phyloP scores from a whole-genome alignment of 2,888 invertebrate species.

The Metopia argyrocephala region DNA sequence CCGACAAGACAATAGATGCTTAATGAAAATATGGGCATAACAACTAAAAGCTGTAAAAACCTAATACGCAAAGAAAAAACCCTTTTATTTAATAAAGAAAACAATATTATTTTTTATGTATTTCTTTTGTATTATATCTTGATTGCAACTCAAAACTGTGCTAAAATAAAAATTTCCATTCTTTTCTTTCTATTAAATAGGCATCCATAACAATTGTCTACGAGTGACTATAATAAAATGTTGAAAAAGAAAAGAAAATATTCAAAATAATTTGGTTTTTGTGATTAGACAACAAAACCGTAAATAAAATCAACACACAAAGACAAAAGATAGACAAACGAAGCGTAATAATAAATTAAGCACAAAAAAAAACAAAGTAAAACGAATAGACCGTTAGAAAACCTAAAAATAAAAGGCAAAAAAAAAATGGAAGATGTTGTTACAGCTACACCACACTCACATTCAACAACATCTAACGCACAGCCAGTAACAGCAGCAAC shows the following conservation, averaged over 20 bases:
- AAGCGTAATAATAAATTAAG: neutral
- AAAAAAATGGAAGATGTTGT: slow-evolving; percentile 58
- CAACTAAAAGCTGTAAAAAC: neutral
- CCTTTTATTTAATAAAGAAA: neutral
- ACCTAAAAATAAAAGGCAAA: neutral
- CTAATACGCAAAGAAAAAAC: neutral
- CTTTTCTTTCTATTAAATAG: neutral
- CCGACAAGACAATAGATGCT: neutral
- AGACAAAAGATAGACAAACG: neutral
- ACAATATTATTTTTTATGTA: too few species aligned
- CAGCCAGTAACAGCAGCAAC: neutral
- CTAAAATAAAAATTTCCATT: neutral
- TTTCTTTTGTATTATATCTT: too few species aligned
- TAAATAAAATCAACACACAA: neutral
- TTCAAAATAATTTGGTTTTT: neutral
- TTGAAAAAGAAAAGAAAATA: neutral
- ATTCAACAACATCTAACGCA: slow-evolving; percentile 21
- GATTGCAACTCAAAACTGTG: too few species aligned
- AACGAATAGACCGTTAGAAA: slow-evolving; percentile 3
- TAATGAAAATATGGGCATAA: neutral
- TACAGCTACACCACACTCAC: slow-evolving; percentile 45
- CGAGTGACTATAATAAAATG: neutral
- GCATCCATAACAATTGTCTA: too few species aligned
- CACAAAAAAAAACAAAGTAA: slow-evolving; percentile 15
- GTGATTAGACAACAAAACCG: neutral